Conservation (phyloP, 2,797 vertebrate species). For the Rhinella marina region DNA sequence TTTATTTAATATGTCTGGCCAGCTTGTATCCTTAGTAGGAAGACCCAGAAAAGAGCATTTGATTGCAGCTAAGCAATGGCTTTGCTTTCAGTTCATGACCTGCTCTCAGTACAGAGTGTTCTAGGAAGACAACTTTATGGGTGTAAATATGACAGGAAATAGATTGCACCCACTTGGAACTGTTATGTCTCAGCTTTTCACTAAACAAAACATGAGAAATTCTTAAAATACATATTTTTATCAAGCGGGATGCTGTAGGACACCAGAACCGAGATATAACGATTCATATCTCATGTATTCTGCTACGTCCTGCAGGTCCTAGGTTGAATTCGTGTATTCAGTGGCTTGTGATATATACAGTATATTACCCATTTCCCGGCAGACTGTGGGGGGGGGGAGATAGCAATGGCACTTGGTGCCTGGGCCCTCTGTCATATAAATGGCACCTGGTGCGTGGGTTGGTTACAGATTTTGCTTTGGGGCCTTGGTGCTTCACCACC, state of each 20-base stretch:
- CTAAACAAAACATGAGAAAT: conserved; percentile 15
- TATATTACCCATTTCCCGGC: neutral
- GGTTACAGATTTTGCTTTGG: too few relatives aligned
- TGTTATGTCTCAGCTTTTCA: conserved; percentile 10
- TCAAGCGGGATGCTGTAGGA: neutral
- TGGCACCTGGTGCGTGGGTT: too few relatives aligned
- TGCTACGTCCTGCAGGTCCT: neutral
- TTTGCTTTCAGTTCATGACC: conserved; percentile 33
- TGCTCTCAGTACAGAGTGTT: conserved; percentile 33
- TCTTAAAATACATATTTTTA: neutral
- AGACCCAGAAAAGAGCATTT: neutral
- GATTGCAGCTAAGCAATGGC: neutral
- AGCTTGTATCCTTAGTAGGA: too few relatives aligned
- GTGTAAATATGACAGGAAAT: conserved; percentile 40
- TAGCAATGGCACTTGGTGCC: too few relatives aligned
- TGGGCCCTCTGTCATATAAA: too few relatives aligned
- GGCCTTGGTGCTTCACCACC: too few relatives aligned
- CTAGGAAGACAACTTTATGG: conserved; percentile 37
- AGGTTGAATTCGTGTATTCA: too few relatives aligned
- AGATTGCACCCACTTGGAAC: conserved; percentile 3
- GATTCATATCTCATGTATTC: neutral
- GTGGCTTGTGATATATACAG: neutral
- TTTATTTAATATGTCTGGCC: too few relatives aligned
- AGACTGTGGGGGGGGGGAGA: too few relatives aligned
- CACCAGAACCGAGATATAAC: neutral